phyloP scores from a whole-genome alignment of 1,140 invertebrate genomes.

The Drosophila novamexicana region DNA sequence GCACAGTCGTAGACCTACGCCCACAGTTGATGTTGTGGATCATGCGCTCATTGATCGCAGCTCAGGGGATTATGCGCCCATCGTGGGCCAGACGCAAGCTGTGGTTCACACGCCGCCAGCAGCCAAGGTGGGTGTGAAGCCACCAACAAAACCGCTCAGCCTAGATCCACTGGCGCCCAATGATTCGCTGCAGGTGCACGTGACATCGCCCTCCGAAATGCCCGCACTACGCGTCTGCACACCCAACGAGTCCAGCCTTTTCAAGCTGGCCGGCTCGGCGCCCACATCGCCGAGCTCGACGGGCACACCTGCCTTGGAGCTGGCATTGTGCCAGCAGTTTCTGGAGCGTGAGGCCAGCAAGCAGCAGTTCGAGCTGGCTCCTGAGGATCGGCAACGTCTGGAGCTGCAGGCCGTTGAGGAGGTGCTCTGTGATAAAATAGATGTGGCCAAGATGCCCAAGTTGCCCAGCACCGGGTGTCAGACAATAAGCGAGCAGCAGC shows the following conservation, averaged over 20 bases:
- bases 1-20: constrained; percentile 23
- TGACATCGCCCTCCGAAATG: constrained; percentile 60
- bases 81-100: constrained; percentile 58
- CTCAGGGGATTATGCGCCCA: constrained; percentile 68
- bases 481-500: constrained; percentile 51
- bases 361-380: constrained; percentile 29
- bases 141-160: neutral
- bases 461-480: constrained; percentile 66
- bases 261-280: constrained; percentile 66
- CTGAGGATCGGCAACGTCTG: constrained; percentile 51
- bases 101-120: constrained; percentile 67
- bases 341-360: constrained; percentile 25
- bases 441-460: constrained; percentile 58
- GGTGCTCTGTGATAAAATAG: constrained; percentile 68
- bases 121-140: neutral
- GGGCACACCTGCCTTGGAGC: constrained; percentile 21
- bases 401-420: constrained; percentile 65
- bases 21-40: constrained; percentile 54
- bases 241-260: constrained; percentile 76
- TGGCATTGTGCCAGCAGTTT: constrained; percentile 55
- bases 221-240: constrained; percentile 56
- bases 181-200: constrained; percentile 51
- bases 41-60: constrained; percentile 50
- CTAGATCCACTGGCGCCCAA: constrained; percentile 64
- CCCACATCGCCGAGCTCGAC: constrained; percentile 55